Conservation (phyloP, 2,113 vertebrate genomes). For the Daphoenositta chrysoptera region DNA sequence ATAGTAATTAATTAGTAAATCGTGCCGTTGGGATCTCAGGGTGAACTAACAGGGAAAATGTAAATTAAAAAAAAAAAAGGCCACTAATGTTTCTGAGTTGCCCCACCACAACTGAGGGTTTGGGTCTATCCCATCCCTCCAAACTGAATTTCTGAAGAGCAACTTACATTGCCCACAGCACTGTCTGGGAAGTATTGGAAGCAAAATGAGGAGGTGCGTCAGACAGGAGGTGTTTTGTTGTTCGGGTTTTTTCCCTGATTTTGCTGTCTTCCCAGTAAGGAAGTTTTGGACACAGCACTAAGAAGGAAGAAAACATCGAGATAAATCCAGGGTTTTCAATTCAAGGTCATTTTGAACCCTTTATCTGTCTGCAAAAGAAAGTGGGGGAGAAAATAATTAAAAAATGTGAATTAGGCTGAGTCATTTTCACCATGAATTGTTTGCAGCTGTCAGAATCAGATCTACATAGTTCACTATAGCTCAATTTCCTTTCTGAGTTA, state of each 20-base stretch:
- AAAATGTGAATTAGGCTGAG: slow-evolving; percentile 61
- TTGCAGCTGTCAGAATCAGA: slow-evolving; percentile 63
- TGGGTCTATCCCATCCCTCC: slow-evolving; percentile 52
- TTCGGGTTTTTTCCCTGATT: slow-evolving; percentile 5
- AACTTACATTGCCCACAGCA: slow-evolving; percentile 40
- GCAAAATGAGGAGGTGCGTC: neutral
- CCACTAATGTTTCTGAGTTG: slow-evolving; percentile 61
- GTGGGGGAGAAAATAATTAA: neutral
- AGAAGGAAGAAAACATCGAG: neutral
- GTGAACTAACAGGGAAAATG: slow-evolving; percentile 72
- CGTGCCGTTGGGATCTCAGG: slow-evolving; percentile 67
- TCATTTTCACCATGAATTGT: slow-evolving; percentile 66
- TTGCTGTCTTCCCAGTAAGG: neutral
- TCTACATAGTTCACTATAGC: slow-evolving; percentile 51
- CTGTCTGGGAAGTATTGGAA: slow-evolving; percentile 48
- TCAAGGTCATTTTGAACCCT: slow-evolving; percentile 55
- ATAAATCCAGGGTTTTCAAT: slow-evolving; percentile 4
- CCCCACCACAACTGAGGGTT: slow-evolving; percentile 20
- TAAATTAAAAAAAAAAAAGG: slow-evolving; percentile 58
- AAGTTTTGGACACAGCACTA: neutral
- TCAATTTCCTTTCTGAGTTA: slow-evolving; percentile 68
- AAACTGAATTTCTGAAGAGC: slow-evolving; percentile 63
- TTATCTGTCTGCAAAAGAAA: slow-evolving; percentile 9
- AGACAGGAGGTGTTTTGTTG: neutral
- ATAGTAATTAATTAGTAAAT: slow-evolving; percentile 81